phyloP scores from a whole-genome alignment of 2,113 vertebrate species.

The Columbina picui region DNA sequence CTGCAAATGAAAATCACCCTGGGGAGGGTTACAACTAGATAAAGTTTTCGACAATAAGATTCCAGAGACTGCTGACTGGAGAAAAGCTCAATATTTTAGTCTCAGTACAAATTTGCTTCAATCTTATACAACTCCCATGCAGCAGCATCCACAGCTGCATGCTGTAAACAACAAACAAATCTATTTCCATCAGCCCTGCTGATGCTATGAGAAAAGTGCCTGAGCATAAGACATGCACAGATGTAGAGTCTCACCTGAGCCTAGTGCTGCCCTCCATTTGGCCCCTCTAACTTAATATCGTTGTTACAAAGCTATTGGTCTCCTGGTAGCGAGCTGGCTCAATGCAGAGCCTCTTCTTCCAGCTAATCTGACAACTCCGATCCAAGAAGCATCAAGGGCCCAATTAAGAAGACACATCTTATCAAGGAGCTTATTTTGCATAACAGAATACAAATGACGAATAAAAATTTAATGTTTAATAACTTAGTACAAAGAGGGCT shows the following conservation, averaged over 20 bases:
- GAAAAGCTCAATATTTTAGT: conserved; percentile 86
- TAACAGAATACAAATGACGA: conserved; percentile 94
- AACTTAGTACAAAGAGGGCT: conserved; percentile 91
- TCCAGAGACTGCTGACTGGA: conserved; percentile 87
- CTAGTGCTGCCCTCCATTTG: conserved; percentile 87
- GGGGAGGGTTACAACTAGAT: conserved; percentile 84
- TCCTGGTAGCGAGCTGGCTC: conserved; percentile 85
- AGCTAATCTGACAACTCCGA: conserved; percentile 88
- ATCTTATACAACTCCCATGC: conserved; percentile 89
- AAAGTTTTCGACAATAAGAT: conserved; percentile 88
- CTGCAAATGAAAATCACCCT: conserved; percentile 84
- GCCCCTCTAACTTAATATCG: conserved; percentile 86
- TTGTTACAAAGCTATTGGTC: conserved; percentile 89
- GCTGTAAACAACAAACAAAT: conserved; percentile 90
- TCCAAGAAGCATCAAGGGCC: conserved; percentile 92
- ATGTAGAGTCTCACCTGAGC: conserved; percentile 92
- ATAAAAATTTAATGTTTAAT: conserved; percentile 95
- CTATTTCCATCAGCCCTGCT: conserved; percentile 88
- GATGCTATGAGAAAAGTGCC: conserved; percentile 86
- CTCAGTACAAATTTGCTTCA: conserved; percentile 87
- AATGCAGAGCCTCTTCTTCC: conserved; percentile 82
- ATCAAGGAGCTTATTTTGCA: conserved; percentile 95
- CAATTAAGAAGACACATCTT: conserved; percentile 95
- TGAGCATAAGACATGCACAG: conserved; percentile 87
- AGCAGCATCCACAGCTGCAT: conserved; percentile 90